Base-by-base conservation (phyloP, 2,888 invertebrate species). In the Lasioglossum vierecki region DNA sequence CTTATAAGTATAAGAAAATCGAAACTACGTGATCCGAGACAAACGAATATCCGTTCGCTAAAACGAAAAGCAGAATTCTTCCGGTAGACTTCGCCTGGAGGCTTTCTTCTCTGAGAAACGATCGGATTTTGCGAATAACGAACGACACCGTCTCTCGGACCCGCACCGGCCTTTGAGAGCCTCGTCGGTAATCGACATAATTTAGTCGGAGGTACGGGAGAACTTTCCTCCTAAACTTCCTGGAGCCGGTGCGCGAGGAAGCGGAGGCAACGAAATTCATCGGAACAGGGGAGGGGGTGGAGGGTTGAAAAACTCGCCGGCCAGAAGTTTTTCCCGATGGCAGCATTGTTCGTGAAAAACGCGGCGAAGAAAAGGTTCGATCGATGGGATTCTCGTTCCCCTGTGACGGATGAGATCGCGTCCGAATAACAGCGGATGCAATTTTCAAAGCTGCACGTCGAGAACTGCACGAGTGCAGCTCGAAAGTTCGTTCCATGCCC, bases 321-420 rank as follows among this genome's bases (percentile, higher is more conserved):
- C 49, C 18, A 18, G 26, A 22, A 30, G 30, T 46, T 72, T 49
- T 49, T 49, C 44, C 71, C 35, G 30, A 73, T 49, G 49, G 18
- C 30, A 35, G 49, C 22, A 35, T 35, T 30, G 44, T 73, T 35
- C 49, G 72, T 0, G 49, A 18, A 26, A 73, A 73, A 49, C 72
- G 35, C 35, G 49, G 5, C 30, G 49, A 49, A 72, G 26, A 46
- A 44, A 73, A 57, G 35, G 30, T n/a, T 22, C 35, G 30, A 53
- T 57, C 53, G 22, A 35, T 57, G n/a, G n/a, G 35, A 74, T 74
- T 39, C n/a, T 30, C 30, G 30, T 68, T 39, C 66, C 15, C 15
- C 15, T 15, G 60, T 49, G 46, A 30, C 35, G 76, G 46, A n/a
- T 68, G 76, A 35, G 68, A 49, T 76, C 30, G 41, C 66, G 66